Evolutionary conservation across 2,113 vertebrate species (phyloP), one percentile per base, ranked within the genome.

Genomic region (Salminus brasiliensis): DNA sequence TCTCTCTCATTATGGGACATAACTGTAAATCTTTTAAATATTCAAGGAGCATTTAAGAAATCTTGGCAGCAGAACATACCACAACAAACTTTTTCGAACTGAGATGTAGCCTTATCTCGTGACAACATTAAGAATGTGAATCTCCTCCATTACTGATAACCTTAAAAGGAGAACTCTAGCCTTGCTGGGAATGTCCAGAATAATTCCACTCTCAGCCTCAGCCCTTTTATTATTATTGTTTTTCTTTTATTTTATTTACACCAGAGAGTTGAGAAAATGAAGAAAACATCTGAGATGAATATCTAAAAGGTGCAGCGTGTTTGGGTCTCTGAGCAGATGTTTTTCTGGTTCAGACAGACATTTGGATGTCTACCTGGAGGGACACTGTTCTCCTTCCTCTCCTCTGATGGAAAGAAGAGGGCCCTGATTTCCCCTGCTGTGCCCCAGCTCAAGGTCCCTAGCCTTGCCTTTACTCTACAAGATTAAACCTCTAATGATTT

Each of bases 251-350:
- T 67, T 66, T 78, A 32, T 43, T 63, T 65, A 45, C 57, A 47
- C 49, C 30, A 21, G 32, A 53, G 72, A 62, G 6, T 39, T 27
- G 13, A 60, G n/a, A 69, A 63, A 39, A 39, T 55, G 63, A 52
- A n/a, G 21, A n/a, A 73, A 60, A 30, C 30, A 34, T 57, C 77
- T 67, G 18, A 32, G 34, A 41, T 67, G 39, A 66, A 67, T 45
- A 55, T 66, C 72, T 62, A 60, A 15, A 80, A 78, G 32, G 76
- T 83, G 71, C 13, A 60, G 49, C 34, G 15, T 39, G 68, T 62
- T 69, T 39, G 23, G 57, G 15, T 74, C 71, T 78, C 66, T 65
- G 30, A 65, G 72, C 81, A 80, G 72, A 81, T 78, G 66, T 72
- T 79, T 82, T 68, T 34, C 27, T 81, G 75, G 60, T 73, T 21